These are phyloP conservation scores for Brachypodius melanocephalos DNA, from an alignment of 2,113 vertebrate species.

Conservation along the genomic window DNA sequence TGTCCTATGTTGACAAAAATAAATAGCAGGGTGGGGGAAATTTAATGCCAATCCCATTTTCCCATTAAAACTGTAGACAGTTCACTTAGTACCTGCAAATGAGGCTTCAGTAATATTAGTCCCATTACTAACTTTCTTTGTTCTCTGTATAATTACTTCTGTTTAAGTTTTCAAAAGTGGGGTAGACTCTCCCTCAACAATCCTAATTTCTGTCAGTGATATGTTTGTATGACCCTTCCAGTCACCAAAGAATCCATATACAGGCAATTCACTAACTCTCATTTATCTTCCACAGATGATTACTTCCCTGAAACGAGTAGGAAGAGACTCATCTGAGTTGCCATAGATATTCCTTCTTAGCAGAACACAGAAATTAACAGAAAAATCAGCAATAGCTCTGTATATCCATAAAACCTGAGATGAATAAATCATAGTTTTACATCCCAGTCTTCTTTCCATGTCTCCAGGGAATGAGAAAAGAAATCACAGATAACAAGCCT, in stretches of 20 bases:
- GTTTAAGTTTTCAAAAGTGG: not conserved
- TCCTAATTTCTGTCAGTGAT: not conserved
- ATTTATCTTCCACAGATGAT: not conserved
- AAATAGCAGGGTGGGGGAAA: not conserved
- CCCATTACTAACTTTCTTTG: not conserved
- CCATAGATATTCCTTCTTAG: not conserved
- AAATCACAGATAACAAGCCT: not conserved
- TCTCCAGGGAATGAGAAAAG: not conserved
- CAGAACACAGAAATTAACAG: not conserved
- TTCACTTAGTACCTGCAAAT: not conserved
- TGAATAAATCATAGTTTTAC: not conserved
- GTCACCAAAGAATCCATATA: not conserved
- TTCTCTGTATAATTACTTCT: not conserved
- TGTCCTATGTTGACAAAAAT: not conserved
- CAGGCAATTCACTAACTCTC: not conserved
- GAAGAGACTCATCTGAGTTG: not conserved
- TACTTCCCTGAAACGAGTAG: not conserved
- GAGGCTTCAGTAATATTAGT: not conserved
- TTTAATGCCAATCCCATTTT: not conserved
- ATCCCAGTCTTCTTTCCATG: not conserved
- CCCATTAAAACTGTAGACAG: not conserved
- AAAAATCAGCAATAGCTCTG: not conserved
- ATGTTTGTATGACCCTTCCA: not conserved
- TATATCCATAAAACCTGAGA: not conserved
- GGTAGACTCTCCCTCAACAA: not conserved